phyloP scores from a whole-genome alignment of 2,113 vertebrate species.

The Poeciliopsis occidentalis region DNA sequence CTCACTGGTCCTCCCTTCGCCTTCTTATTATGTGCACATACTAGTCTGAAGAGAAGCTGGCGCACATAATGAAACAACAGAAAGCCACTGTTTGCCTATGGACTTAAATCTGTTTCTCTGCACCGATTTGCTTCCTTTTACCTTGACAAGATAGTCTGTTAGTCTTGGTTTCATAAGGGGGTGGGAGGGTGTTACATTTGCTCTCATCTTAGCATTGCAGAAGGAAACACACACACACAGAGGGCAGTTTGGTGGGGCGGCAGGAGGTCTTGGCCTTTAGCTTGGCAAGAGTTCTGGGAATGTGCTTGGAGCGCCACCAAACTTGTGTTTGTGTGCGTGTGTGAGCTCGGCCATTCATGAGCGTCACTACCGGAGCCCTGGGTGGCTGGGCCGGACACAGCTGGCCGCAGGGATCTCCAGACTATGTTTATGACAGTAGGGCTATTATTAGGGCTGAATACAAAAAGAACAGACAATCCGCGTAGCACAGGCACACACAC shows the following conservation, averaged over 20 bases:
- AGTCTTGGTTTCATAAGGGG: constrained; percentile 1
- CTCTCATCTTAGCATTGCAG: constrained; percentile 5
- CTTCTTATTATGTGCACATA: constrained; percentile 23
- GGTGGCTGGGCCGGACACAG: constrained; percentile 72
- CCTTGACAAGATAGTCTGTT: constrained; percentile 11
- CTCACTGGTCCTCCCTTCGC: constrained; percentile 29
- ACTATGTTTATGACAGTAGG: constrained; percentile 74
- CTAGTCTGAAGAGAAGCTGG: constrained; percentile 34
- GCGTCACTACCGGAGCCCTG: constrained; percentile 74
- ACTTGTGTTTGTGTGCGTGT: constrained; percentile 29
- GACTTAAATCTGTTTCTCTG: constrained; percentile 34
- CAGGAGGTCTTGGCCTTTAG: constrained; percentile 66
- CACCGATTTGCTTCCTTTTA: constrained; percentile 3
- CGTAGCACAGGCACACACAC: constrained; percentile 26
- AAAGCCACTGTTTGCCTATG: constrained; percentile 42
- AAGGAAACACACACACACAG: constrained; percentile 5
- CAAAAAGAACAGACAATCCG: constrained; percentile 58
- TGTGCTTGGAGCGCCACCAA: constrained; percentile 58
- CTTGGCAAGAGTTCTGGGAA: constrained; percentile 64
- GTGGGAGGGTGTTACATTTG: neutral
- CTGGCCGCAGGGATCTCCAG: constrained; percentile 74
- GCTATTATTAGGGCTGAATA: constrained; percentile 76
- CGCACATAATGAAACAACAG: constrained; percentile 43
- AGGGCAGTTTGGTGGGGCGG: constrained; percentile 42
- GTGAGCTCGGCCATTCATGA: constrained; percentile 60